A percentile compares a stretch with the other conserved stretches of the same genome.
phyloP scores from a whole-genome alignment of 2,797 vertebrate species.

The Bryconaethiops microstoma region DNA sequence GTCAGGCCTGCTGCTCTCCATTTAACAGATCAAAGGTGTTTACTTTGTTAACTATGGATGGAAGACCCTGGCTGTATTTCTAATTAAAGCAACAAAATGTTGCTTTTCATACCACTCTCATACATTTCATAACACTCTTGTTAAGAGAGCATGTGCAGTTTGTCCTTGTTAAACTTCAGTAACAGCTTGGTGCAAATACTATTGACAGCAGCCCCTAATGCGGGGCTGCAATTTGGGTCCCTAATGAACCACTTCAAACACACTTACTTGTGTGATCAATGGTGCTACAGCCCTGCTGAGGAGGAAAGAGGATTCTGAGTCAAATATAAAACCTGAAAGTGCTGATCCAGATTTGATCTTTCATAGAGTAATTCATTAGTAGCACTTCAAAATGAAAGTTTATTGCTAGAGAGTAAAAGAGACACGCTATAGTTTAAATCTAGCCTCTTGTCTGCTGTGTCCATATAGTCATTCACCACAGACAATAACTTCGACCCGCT shows the following conservation, averaged over 20 bases:
- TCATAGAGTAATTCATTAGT: not conserved
- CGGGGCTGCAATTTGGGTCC: not conserved
- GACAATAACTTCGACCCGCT: too few species aligned
- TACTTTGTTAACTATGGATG: not conserved
- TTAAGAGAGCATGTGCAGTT: not conserved
- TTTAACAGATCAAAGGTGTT: not conserved
- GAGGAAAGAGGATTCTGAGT: not conserved
- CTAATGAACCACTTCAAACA: not conserved
- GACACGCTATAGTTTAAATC: too few species aligned
- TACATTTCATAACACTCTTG: not conserved
- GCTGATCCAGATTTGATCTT: not conserved
- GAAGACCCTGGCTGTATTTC: not conserved
- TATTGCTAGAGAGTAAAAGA: not conserved
- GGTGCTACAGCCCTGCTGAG: not conserved
- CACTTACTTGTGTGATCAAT: not conserved
- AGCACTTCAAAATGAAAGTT: not conserved
- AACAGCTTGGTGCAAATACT: not conserved
- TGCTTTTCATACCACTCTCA: not conserved
- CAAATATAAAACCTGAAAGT: not conserved
- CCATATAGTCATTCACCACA: too few species aligned
- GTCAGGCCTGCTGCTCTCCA: not conserved
- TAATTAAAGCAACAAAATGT: not conserved
- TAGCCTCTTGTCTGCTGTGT: too few species aligned
- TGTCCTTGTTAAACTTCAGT: conserved; percentile 1
- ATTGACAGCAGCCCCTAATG: not conserved